Evolutionary conservation across 2,888 invertebrate species (phyloP), one percentile per base, ranked within the genome.

Genomic region (Eilema sororculum): DNA sequence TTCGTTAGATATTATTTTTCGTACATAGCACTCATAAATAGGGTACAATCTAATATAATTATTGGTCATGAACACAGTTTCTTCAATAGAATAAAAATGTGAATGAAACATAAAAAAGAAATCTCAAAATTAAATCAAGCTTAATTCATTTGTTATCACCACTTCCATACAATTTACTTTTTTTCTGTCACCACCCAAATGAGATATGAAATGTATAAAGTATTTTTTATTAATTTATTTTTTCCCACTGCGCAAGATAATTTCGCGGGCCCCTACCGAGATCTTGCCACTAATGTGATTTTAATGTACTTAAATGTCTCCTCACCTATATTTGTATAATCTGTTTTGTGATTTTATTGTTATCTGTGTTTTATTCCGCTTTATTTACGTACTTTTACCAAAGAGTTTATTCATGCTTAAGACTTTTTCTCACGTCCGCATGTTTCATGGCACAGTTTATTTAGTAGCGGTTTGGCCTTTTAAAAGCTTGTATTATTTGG

Each of bases 261-360:
- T 92, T 93, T 89, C 84, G 87, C 81, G 87, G 87, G 84, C 85
- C 91, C 93, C 91, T 88, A 86, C 80, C 84, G 85, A 89, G 90
- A 91, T 92, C 87, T 89, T 79, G 84, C 79, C 90, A 91, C 95
- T 95, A 95, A 95, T 95, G 95, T 95, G 93, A 94, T 94, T 95
- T 95, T 95, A 95, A 95, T 95, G 95, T 94, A 92, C 91, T 93
- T 85, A 91, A 92, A 92, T 89, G 91, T 90, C 89, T 84, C 82
- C 88, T 90, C 87, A 89, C 90, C 87, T 92, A 91, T 91, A 89
- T 92, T 91, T 86, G 86, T 88, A 79, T 88, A 89, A 89, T 91
- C 88, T 90, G 87, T 89, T 91, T 88, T 84, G 84, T 85, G 86
- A 83, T 84, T 86, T 80, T 78, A 80, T 86, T 77, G 74, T 76